Evolutionary conservation across 30 jellyfish, hydroid and myxozoan species (phyloP), one percentile per base, ranked within the genome.

Genomic region (Mastigias papua): DNA sequence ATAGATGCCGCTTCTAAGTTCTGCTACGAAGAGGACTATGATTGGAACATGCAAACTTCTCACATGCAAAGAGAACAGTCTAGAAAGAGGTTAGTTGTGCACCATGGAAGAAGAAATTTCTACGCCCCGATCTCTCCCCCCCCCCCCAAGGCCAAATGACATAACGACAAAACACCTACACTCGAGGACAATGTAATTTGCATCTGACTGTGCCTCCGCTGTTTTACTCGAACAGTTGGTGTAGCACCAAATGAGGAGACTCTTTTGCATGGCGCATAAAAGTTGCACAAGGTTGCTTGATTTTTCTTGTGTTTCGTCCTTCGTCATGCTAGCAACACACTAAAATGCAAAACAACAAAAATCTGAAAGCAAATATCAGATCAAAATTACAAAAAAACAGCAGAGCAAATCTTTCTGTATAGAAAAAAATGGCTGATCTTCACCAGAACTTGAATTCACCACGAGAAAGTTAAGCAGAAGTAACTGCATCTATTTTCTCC

Each of bases 191-290:
- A 93, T 79, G 62, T 87, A 34, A 22, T 60, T 64, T 22, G 95
- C 97, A 28, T 80, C 74, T 1, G 70, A 17, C 60, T 54, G 82
- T 13, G 93, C 81, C 64, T 69, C 90, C 1, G 42, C 61, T 50
- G 80, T 58, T 10, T 22, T 63, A 63, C 89, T 71, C 13, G 77
- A 33, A 35, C 98, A 93, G 34, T 93, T 92, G 0, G 92, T 75
- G 54, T 93, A 95, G 35, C 98, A 93, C 98, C 98, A 93, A 35
- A 87, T 80, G 30, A 93, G 86, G n/a, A 93, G 89, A 54, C 97
- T 93, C 85, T 93, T 93, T 75, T 93, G 98, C 98, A 93, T 76
- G 28, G 98, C 96, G 57, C 97, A 79, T 23, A 93, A 80, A 26
- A 93, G 83, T 21, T 74, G 93, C 31, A 93, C 98, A 13, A 93